These are phyloP conservation scores for Phataginus tricuspis DNA, from an alignment of 2,797 vertebrate genomes.

Conservation along the genomic window DNA sequence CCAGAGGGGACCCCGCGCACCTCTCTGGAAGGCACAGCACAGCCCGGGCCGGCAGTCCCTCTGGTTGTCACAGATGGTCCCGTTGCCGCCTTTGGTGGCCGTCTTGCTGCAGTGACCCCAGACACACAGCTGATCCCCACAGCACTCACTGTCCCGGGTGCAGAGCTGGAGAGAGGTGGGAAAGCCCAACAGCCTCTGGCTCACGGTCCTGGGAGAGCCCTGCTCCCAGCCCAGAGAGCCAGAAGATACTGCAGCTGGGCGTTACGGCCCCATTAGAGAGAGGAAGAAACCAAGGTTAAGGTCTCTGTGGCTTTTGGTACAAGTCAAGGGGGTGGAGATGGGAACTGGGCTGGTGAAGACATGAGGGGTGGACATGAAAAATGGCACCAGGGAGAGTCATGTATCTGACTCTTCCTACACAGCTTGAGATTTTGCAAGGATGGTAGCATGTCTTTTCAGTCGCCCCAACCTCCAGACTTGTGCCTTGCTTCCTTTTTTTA, in stretches of 20 bases:
- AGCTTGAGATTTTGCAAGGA: background rate
- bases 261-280: background rate
- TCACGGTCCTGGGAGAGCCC: background rate
- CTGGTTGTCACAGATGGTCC: slow-evolving; percentile 94
- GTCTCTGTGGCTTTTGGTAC: background rate
- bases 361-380: background rate
- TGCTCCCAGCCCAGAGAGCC: background rate
- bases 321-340: accelerated
- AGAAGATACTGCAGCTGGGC: background rate
- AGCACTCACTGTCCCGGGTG: slow-evolving; percentile 93
- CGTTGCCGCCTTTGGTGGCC: slow-evolving; percentile 89
- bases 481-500: background rate
- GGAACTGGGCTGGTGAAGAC: background rate
- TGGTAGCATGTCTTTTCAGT: accelerated
- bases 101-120: slow-evolving; percentile 93
- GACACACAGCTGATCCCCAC: slow-evolving; percentile 91
- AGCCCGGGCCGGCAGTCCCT: slow-evolving; percentile 90
- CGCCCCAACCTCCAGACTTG: background rate
- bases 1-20: slow-evolving; percentile 80
- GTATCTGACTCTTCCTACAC: background rate
- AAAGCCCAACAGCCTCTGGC: background rate
- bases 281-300: background rate
- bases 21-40: slow-evolving; percentile 95
- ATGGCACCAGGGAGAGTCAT: accelerated
- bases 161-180: slow-evolving; percentile 86